Evolutionary conservation across 1,140 invertebrate species (phyloP).

Genomic region (Andricus grossulariae): DNA sequence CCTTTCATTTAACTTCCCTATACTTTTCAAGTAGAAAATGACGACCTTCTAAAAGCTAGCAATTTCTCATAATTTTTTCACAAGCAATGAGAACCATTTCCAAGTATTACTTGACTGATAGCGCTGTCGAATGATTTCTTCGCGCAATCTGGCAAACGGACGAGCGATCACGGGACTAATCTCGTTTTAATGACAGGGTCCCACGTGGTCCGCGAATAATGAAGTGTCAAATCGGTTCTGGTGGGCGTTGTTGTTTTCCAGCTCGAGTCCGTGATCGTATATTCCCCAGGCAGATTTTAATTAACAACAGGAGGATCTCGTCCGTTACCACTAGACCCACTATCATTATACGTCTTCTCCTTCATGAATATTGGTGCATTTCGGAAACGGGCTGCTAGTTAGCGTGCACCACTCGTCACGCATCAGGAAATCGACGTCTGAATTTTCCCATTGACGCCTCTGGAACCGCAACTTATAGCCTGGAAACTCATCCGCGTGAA

Average conservation of each 20-base stretch:
- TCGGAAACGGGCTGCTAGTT: conserved; percentile 45
- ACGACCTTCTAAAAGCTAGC: conserved; percentile 17
- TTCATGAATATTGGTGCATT: conserved; percentile 48
- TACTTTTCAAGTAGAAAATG: conserved; percentile 7
- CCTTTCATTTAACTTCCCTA: not conserved
- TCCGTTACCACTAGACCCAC: conserved; percentile 57
- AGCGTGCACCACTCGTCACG: conserved; percentile 31
- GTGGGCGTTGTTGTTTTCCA: conserved; percentile 68
- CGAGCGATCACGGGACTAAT: conserved; percentile 70
- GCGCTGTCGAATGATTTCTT: conserved; percentile 46
- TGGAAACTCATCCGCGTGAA: conserved; percentile 32
- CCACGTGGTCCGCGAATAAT: conserved; percentile 69
- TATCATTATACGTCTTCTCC: conserved; percentile 51
- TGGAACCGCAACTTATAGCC: not conserved
- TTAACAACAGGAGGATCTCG: conserved; percentile 64
- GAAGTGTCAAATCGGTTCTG: conserved; percentile 74
- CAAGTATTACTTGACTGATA: conserved; percentile 28
- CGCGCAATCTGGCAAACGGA: conserved; percentile 50
- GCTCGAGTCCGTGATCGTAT: conserved; percentile 45
- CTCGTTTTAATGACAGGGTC: conserved; percentile 74
- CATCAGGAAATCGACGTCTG: conserved; percentile 18
- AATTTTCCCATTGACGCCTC: conserved; percentile 33
- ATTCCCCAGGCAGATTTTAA: conserved; percentile 66
- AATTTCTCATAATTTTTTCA: conserved; percentile 19
- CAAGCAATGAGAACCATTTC: conserved; percentile 40